These are phyloP conservation scores for Chrysolina haemoptera DNA, from an alignment of 2,888 invertebrate species.

Conservation along the genomic window DNA sequence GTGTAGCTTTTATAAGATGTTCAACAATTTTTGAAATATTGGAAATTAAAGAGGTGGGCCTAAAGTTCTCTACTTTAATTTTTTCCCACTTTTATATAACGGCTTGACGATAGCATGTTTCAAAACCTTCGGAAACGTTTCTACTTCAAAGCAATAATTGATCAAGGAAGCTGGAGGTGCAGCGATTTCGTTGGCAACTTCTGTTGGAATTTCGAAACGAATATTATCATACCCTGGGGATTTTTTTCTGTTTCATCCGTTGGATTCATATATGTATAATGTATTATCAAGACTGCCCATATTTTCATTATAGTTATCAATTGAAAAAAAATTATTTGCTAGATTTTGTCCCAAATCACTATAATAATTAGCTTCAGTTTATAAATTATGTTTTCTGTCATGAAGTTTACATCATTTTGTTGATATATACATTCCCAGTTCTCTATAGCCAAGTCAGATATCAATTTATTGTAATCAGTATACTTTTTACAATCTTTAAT, in stretches of 20 bases:
- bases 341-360: constrained; percentile 7
- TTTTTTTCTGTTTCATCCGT: constrained; percentile 10
- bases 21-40: too few relatives aligned
- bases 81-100: too few relatives aligned
- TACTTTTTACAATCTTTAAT: background rate
- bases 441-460: background rate
- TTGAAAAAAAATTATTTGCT: background rate
- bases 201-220: too few relatives aligned
- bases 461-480: constrained; percentile 9
- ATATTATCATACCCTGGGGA: too few relatives aligned
- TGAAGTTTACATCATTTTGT: constrained; percentile 1
- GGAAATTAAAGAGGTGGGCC: too few relatives aligned
- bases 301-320: constrained; percentile 1
- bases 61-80: too few relatives aligned
- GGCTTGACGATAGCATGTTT: too few relatives aligned
- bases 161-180: too few relatives aligned
- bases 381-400: background rate
- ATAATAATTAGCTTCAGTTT: background rate
- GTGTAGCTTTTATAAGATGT: too few relatives aligned
- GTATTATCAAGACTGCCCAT: constrained; percentile 3
- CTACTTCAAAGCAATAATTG: too few relatives aligned
- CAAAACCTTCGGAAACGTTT: too few relatives aligned
- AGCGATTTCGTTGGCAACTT: too few relatives aligned
- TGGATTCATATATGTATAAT: constrained; percentile 16
- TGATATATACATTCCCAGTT: constrained; percentile 11